These are phyloP conservation scores for Eptesicus fuscus DNA, from an alignment of 2,113 vertebrate species.

Conservation along the genomic window DNA sequence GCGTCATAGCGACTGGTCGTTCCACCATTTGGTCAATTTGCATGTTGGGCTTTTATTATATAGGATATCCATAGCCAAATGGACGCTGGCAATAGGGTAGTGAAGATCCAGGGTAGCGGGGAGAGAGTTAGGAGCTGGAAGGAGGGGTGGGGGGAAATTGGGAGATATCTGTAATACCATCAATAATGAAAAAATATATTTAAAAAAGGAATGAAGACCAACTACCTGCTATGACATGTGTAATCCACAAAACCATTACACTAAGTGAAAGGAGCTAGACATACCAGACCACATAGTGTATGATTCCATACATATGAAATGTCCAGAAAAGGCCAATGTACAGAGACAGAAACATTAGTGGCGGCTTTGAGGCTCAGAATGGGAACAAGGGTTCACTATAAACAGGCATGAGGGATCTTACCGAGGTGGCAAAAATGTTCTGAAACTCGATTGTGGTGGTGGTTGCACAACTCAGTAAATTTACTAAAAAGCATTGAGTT, in stretches of 20 bases:
- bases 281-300: not conserved
- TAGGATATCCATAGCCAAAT: no score
- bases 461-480: not conserved
- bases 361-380: not conserved
- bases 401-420: not conserved
- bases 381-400: not conserved
- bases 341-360: not conserved
- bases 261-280: not conserved
- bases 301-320: not conserved
- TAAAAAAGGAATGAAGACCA: not conserved
- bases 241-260: not conserved
- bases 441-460: not conserved
- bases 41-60: no score
- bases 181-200: not conserved
- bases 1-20: no score
- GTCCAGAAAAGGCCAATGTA: not conserved
- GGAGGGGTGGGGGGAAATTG: no score
- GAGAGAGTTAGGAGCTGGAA: no score
- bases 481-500: not conserved
- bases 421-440: not conserved
- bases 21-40: no score
- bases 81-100: not conserved
- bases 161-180: no score
- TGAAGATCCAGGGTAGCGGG: no score
- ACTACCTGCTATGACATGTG: accelerated